Base-by-base conservation (phyloP, 1,140 invertebrate genomes). In the Armadillidium nasatum region DNA sequence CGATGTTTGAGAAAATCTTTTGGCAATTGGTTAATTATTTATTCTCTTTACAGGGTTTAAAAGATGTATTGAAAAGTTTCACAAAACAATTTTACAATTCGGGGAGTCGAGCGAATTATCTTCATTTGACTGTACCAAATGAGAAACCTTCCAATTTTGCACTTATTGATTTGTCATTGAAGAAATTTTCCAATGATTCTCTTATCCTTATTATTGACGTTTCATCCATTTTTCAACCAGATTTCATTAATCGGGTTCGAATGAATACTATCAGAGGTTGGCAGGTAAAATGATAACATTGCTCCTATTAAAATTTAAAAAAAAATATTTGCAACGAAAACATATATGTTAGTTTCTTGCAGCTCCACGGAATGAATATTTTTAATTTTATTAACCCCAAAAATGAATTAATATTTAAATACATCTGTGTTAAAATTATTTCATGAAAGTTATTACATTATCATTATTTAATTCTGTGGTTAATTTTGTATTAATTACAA, bases 211-310 rank as follows among this genome's bases (percentile, higher is more conserved):
- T 75, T 21, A 67, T 68, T 44, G 60, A 60, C 19, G n/a, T 67
- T 10, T 10, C 50, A 22, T 11, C 73, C 21, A 45, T 67, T 3
- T 75, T 75, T 60, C 44, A 60, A 9, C 19, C 50, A 2, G 73
- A 75, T 44, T 60, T 75, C 13, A 44, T 75, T 60, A 75, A 75
- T 44, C 68, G 80, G n/a, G 82, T 84, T 4, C 75, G 83, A 45
- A 82, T 84, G 79, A 84, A 84, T 72, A 84, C 83, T 4, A 84
- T 84, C 46, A 54, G 73, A 6, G 79, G 79, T 21, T 78, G 76
- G 43, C 83, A 84, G 74, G 82, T 83, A 10, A 75, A 21, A 23
- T 15, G 7, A 60, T 7, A 3, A 33, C 1, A 33, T 33, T 33
- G 33, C 2, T 33, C 6, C 6, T 33, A 6, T 33, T 33, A 33